phyloP scores from a whole-genome alignment of 30 jellyfish, hydroid and myxozoan genomes.

The Turritopsis rubra region DNA sequence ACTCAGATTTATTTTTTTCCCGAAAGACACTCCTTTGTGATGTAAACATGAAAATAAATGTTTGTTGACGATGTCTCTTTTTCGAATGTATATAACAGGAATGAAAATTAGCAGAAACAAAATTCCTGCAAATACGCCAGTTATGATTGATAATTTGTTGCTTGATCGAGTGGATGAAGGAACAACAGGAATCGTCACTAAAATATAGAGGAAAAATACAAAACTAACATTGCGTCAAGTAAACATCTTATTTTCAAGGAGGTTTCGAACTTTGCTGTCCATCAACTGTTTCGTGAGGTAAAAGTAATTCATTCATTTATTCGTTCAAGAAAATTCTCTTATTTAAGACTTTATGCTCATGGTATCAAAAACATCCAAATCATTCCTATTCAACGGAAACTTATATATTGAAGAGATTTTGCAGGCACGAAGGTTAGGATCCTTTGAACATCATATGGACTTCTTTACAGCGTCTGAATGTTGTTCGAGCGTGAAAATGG shows the following conservation, averaged over 20 bases:
- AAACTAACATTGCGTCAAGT: no score
- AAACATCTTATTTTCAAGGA: no score
- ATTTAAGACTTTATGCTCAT: no score
- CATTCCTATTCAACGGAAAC: no score
- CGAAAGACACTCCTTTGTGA: neutral
- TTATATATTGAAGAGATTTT: no score
- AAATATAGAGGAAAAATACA: no score
- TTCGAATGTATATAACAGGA: neutral
- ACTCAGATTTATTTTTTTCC: neutral
- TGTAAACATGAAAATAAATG: neutral
- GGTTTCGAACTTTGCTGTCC: neutral
- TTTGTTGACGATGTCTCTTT: neutral
- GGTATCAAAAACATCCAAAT: no score
- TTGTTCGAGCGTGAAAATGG: no score
- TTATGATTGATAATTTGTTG: neutral
- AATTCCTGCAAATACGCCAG: neutral
- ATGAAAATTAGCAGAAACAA: neutral
- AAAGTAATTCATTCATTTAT: no score
- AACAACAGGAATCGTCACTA: neutral
- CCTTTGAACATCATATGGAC: neutral
- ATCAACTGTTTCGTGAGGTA: neutral
- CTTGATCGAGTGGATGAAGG: neutral
- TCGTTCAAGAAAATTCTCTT: no score
- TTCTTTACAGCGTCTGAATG: neutral
- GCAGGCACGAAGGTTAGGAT: no score